Evolutionary conservation across 1,140 invertebrate species (phyloP).

Genomic region (Drosophila ercepeae): DNA sequence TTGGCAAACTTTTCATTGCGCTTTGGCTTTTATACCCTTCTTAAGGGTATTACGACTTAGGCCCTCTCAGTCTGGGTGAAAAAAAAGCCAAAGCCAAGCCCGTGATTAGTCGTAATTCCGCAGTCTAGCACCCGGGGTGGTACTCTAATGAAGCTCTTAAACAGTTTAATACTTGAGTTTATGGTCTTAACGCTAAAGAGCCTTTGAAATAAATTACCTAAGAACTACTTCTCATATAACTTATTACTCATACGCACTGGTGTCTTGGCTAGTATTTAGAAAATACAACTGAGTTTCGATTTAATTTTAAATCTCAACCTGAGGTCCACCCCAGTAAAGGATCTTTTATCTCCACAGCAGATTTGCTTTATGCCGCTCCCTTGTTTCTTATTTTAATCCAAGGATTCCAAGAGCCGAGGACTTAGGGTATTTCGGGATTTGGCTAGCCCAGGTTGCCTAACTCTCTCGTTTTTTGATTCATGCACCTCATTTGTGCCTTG

Average conservation of each 20-base stretch:
- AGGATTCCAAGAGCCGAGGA: background rate
- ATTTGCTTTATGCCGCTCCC: conserved; percentile 21
- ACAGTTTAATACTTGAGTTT: background rate
- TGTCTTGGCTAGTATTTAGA: background rate
- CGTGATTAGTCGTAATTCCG: conserved; percentile 29
- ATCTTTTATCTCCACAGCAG: conserved; percentile 11
- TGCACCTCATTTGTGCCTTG: conserved; percentile 66
- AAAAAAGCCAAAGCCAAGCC: conserved; percentile 13
- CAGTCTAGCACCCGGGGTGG: background rate
- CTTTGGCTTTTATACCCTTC: conserved; percentile 27
- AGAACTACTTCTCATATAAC: background rate
- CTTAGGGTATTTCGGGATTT: conserved; percentile 27
- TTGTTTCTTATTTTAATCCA: background rate
- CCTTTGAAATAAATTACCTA: background rate
- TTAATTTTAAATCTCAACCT: background rate
- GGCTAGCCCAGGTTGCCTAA: conserved; percentile 17
- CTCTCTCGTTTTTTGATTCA: conserved; percentile 63
- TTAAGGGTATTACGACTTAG: conserved; percentile 24
- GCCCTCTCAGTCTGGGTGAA: background rate
- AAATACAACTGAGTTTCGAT: background rate
- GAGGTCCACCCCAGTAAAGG: background rate
- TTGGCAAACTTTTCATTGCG: conserved; percentile 69
- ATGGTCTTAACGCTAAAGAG: background rate
- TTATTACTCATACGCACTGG: conserved; percentile 10
- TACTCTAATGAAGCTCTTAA: background rate